Percentiles rank a stretch among this genome's conserved stretches.
These are phyloP conservation scores for Idaea dimidiata DNA, from an alignment of 2,888 invertebrate species.

Conservation along the genomic window DNA sequence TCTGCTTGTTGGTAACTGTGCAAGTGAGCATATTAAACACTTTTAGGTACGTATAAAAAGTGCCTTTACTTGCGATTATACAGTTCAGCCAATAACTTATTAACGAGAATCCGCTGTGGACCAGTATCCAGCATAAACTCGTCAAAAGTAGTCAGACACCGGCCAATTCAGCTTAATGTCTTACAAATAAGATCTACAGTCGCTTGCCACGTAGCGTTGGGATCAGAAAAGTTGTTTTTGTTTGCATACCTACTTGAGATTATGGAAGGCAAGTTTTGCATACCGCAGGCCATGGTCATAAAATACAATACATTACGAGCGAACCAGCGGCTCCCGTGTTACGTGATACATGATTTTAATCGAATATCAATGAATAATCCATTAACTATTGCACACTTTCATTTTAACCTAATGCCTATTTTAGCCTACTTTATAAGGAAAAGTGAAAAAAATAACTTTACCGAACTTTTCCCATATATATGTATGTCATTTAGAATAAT, in stretches of 20 bases:
- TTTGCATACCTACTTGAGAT: constrained; percentile 52
- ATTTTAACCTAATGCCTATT: constrained; percentile 40
- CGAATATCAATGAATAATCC: constrained; percentile 54
- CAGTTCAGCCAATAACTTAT: constrained; percentile 45
- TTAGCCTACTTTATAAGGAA: constrained; percentile 10
- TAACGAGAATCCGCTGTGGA: constrained; percentile 50
- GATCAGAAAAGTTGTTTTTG: constrained; percentile 46
- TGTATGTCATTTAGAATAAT: not conserved
- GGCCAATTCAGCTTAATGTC: constrained; percentile 19
- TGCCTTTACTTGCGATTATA: constrained; percentile 13
- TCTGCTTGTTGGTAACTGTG: not conserved
- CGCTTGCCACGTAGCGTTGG: constrained; percentile 22
- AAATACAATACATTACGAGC: constrained; percentile 73
- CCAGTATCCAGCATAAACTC: constrained; percentile 51
- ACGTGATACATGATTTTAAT: constrained; percentile 62
- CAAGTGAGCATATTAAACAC: too few relatives aligned
- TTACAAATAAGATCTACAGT: constrained; percentile 35
- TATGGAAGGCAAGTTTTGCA: constrained; percentile 73
- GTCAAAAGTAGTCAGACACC: constrained; percentile 21
- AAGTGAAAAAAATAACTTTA: not conserved
- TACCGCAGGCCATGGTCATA: constrained; percentile 70
- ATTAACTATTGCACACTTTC: constrained; percentile 48
- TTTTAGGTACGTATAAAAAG: not conserved
- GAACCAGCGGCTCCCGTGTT: constrained; percentile 64
- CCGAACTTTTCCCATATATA: not conserved